Base-by-base conservation (phyloP, 2,888 invertebrate genomes). In the Neoaliturus tenellus region DNA sequence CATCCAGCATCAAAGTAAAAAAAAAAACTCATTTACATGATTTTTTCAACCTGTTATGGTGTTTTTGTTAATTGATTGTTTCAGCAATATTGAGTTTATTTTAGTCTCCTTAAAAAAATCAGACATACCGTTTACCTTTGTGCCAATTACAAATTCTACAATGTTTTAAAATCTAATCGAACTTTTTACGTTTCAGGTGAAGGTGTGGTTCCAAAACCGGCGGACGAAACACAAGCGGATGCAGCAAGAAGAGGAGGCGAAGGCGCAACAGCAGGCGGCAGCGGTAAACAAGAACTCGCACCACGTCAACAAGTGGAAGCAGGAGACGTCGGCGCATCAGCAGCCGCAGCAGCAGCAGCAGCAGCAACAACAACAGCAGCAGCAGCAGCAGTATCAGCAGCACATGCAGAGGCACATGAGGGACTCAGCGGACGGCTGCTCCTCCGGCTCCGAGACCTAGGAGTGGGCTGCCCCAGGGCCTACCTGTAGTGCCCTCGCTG, bases 141-240 rank as follows among this genome's bases (percentile, higher is more conserved):
- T n/a, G n/a, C n/a, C n/a, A n/a, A n/a, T n/a, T n/a, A n/a, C n/a
- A n/a, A n/a, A n/a, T n/a, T n/a, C n/a, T n/a, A n/a, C n/a, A n/a
- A n/a, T n/a, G n/a, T n/a, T n/a, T n/a, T n/a, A n/a, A n/a, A n/a
- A 35, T 48, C 48, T 48, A 48, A 48, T 17, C 2, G 2, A 17
- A 17, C 17, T 3, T 14, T 51, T 67, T 1, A n/a, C 12, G 89
- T 93, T 93, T 33, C 94, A 98, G 98, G 98, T 98, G 84, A 98
- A 98, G 93, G 98, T 98, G 25, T 98, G 98, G 98, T 98, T 98
- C 91, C 98, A 98, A 92, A 98, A 98, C 90, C 94, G 98, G 88
- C 94, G 98, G 91, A 98, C 98, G 91, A 98, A 98, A 91, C 98
- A 98, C 92, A 98, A 98, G 92, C 92, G 98, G 88, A 97, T 97